These are phyloP conservation scores for Acanthosepion pharaonis DNA, from an alignment of 2,888 invertebrate species.

Conservation along the genomic window DNA sequence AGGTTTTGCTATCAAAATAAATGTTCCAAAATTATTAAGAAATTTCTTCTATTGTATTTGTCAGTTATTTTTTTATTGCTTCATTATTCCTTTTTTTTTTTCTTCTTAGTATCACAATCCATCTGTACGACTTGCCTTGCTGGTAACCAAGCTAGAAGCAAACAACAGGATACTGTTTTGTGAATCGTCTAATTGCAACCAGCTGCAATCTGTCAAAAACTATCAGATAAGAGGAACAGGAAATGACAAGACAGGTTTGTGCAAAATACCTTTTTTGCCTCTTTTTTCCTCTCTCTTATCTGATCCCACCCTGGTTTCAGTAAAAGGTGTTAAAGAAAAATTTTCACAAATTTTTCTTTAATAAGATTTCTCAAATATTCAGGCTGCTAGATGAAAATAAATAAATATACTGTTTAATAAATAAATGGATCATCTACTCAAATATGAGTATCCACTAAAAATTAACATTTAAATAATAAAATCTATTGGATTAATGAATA, in stretches of 20 bases:
- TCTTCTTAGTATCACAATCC: background rate
- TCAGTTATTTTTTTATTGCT: background rate
- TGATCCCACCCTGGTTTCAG: background rate
- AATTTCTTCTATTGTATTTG: too few relatives aligned
- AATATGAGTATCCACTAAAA: too few relatives aligned
- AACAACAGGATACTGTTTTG: background rate
- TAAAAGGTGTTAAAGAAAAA: background rate
- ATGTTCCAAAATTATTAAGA: too few relatives aligned
- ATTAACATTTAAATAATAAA: too few relatives aligned
- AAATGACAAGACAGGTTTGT: background rate
- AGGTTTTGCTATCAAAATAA: too few relatives aligned
- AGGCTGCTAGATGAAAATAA: too few relatives aligned
- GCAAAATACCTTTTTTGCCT: background rate
- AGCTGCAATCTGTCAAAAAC: background rate
- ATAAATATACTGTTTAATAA: too few relatives aligned
- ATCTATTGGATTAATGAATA: too few relatives aligned
- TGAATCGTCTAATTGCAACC: background rate
- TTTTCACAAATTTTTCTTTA: too few relatives aligned
- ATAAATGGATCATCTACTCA: too few relatives aligned
- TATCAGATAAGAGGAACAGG: background rate
- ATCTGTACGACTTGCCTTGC: background rate
- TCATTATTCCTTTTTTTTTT: background rate
- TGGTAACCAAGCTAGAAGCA: background rate
- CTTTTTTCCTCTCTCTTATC: background rate
- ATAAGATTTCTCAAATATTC: too few relatives aligned